Conservation (phyloP, 1,140 invertebrate species). For the Zaprionus capensis region DNA sequence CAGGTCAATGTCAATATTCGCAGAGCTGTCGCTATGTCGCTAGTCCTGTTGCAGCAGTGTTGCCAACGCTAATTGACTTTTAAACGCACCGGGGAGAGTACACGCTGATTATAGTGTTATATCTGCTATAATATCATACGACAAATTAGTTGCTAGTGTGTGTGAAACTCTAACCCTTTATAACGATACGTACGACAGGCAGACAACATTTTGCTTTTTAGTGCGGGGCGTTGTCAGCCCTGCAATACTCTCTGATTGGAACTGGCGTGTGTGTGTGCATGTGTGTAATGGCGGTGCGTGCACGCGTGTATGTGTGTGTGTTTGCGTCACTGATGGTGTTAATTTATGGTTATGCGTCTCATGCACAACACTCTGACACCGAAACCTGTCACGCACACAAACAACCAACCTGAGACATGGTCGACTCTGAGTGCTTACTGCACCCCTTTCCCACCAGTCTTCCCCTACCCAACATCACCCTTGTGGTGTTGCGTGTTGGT, state of each 20-base stretch:
- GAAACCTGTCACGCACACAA: slow-evolving; percentile 71
- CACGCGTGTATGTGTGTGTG: slow-evolving; percentile 18
- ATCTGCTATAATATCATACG: not conserved
- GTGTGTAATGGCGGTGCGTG: not conserved
- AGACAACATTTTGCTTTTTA: slow-evolving; percentile 15
- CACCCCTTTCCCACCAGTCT: not conserved
- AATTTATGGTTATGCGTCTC: slow-evolving; percentile 75
- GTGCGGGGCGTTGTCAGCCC: not conserved
- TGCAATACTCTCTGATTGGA: not conserved
- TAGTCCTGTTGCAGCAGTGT: not conserved
- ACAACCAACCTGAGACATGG: slow-evolving; percentile 25
- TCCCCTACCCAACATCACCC: not conserved
- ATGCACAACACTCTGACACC: slow-evolving; percentile 68
- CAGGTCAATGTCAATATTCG: not conserved
- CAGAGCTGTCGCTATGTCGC: not conserved
- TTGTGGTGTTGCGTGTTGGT: slow-evolving; percentile 5
- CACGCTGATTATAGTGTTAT: not conserved
- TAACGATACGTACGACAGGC: slow-evolving; percentile 1
- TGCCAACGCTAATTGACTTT: slow-evolving; percentile 4
- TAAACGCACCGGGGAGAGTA: not conserved
- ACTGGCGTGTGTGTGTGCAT: not conserved
- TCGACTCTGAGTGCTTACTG: not conserved
- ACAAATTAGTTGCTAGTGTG: slow-evolving; percentile 1
- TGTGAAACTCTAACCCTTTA: not conserved
- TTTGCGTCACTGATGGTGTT: slow-evolving; percentile 62